Percentiles rank a stretch among this genome's conserved stretches.
Evolutionary conservation across 1,140 invertebrate species (phyloP).

Genomic region (Drosophila grimshawi): DNA sequence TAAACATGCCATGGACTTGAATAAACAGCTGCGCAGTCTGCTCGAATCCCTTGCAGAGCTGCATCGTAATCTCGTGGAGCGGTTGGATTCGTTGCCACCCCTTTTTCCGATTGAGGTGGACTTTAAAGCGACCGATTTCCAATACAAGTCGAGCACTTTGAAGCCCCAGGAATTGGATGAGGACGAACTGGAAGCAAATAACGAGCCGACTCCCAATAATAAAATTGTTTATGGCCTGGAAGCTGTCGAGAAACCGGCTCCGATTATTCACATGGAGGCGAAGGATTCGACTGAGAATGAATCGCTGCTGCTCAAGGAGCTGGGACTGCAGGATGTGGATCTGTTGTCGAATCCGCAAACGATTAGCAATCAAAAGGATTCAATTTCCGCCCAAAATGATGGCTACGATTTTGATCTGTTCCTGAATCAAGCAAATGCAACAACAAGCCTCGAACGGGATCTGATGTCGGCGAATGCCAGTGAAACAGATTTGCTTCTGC

Average conservation of each 20-base stretch:
- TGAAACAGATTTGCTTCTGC: constrained; percentile 77
- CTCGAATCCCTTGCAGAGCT: constrained; percentile 92
- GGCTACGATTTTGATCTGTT: constrained; percentile 79
- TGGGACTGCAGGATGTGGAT: constrained; percentile 75
- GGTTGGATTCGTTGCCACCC: constrained; percentile 89
- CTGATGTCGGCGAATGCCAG: constrained; percentile 73
- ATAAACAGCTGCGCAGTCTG: constrained; percentile 92
- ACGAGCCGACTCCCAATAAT: neutral
- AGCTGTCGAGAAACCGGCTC: constrained; percentile 71
- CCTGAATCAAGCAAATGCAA: constrained; percentile 66
- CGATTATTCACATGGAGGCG: constrained; percentile 64
- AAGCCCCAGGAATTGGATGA: constrained; percentile 85
- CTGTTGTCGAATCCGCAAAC: constrained; percentile 75
- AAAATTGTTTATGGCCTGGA: constrained; percentile 73
- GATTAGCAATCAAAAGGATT: constrained; percentile 73
- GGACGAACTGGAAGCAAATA: constrained; percentile 84
- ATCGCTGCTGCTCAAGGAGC: constrained; percentile 63
- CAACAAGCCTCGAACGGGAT: constrained; percentile 67
- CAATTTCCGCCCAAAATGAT: constrained; percentile 71
- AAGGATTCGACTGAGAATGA: constrained; percentile 59
- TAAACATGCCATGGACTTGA: constrained; percentile 98
- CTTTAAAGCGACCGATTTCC: constrained; percentile 95
- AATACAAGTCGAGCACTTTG: constrained; percentile 90
- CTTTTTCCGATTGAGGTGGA: constrained; percentile 99
- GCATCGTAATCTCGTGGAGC: constrained; percentile 87